These are phyloP conservation scores for Cryptoprocta ferox DNA, from an alignment of 2,797 vertebrate genomes.

Conservation along the genomic window DNA sequence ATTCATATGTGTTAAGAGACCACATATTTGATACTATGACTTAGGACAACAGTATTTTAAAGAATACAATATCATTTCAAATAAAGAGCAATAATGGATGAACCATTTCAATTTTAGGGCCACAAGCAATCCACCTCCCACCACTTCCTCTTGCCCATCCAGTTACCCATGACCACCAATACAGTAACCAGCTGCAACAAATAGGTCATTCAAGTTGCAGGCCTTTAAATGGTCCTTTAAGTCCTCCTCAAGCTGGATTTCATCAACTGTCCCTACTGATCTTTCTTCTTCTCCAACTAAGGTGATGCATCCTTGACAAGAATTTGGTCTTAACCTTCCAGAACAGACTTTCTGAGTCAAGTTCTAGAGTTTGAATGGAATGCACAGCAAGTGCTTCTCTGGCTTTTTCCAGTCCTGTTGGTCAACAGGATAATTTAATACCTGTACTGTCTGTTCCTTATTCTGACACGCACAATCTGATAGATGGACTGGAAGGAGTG, in stretches of 20 bases:
- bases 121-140: neutral
- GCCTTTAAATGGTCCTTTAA: slow-evolving; percentile 26
- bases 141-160: neutral
- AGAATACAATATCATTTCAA: neutral
- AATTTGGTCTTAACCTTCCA: slow-evolving; percentile 15
- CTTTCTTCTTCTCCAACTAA: slow-evolving; percentile 29
- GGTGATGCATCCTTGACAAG: neutral
- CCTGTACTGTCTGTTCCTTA: neutral
- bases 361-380: neutral
- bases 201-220: neutral
- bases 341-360: neutral
- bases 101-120: slow-evolving; percentile 50
- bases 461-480: neutral
- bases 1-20: neutral
- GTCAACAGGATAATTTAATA: neutral
- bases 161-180: neutral
- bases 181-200: neutral
- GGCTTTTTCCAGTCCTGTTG: neutral
- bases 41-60: neutral
- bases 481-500: neutral
- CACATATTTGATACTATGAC: slow-evolving; percentile 6
- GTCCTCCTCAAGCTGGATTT: neutral
- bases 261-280: neutral
- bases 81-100: neutral
- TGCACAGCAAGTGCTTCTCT: neutral